Evolutionary conservation across 2,113 vertebrate species (phyloP).

Genomic region (Eptesicus fuscus): DNA sequence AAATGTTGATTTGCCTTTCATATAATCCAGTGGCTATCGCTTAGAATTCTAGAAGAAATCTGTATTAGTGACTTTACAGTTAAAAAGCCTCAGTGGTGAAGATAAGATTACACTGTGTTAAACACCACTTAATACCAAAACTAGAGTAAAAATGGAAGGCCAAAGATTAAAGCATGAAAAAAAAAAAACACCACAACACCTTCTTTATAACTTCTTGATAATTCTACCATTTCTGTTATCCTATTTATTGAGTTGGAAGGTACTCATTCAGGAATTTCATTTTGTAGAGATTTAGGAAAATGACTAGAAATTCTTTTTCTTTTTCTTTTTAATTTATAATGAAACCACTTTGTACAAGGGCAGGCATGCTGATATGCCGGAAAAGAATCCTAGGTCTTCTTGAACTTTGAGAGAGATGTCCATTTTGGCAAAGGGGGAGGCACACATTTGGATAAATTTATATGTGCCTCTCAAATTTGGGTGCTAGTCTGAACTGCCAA

Average conservation of each 20-base stretch:
- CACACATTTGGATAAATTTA: not conserved
- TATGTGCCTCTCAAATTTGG: not conserved
- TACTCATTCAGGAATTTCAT: not conserved
- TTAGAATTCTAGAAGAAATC: constrained; percentile 19
- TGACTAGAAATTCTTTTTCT: not conserved
- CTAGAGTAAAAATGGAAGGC: not conserved
- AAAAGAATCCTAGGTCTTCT: not conserved
- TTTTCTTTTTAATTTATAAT: not conserved
- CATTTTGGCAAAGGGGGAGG: not conserved
- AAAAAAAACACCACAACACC: not conserved
- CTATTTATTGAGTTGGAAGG: not conserved
- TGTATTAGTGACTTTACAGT: not conserved
- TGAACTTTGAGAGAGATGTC: not conserved
- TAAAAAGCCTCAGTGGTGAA: not conserved
- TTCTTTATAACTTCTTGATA: not conserved
- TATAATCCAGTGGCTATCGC: not conserved
- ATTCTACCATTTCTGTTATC: not conserved
- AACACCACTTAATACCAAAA: not conserved
- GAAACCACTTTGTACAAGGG: not conserved
- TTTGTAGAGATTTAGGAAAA: constrained; percentile 26
- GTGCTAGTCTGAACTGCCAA: constrained; percentile 39
- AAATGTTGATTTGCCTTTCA: not conserved
- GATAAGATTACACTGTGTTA: not conserved
- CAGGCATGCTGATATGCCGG: not conserved
- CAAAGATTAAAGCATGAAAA: not conserved